A percentile compares a stretch with the other conserved stretches of the same genome.
Conservation (phyloP, 1,140 invertebrate species). For the Bombus affinis region DNA sequence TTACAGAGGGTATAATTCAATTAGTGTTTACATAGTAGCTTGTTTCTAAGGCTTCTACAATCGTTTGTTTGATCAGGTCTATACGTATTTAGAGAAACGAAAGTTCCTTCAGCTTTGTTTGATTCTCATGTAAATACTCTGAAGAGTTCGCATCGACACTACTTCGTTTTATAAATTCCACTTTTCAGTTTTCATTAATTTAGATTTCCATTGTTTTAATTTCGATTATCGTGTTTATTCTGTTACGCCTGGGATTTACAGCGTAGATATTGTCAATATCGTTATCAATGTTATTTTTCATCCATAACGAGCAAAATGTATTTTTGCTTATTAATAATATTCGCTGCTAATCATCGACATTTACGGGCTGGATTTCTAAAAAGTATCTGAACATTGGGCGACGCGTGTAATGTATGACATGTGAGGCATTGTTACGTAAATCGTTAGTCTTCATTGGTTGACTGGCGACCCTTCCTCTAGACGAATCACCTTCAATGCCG, state of each 20-base stretch:
- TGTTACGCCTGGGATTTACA: neutral
- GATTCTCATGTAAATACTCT: neutral
- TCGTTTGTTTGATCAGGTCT: conserved; percentile 8
- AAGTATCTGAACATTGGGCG: conserved; percentile 33
- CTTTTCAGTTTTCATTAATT: neutral
- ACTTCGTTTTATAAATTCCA: neutral
- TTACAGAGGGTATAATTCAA: conserved; percentile 9
- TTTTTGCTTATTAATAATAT: neutral
- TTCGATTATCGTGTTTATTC: neutral
- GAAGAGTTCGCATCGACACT: neutral
- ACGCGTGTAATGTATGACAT: conserved; percentile 56
- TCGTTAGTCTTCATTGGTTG: conserved; percentile 77
- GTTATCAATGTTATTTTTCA: neutral
- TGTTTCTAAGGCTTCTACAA: conserved; percentile 22
- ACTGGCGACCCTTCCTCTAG: conserved; percentile 72
- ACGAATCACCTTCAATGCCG: conserved; percentile 75
- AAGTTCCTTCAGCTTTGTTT: neutral
- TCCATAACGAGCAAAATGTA: neutral
- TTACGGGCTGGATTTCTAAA: conserved; percentile 33
- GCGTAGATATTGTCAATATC: neutral
- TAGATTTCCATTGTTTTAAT: neutral
- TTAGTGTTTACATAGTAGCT: neutral
- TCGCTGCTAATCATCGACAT: neutral
- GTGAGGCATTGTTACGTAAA: conserved; percentile 76
- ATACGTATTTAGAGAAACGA: neutral